Conservation (phyloP, 2,113 vertebrate genomes). For the Triplophysa siluroides region DNA sequence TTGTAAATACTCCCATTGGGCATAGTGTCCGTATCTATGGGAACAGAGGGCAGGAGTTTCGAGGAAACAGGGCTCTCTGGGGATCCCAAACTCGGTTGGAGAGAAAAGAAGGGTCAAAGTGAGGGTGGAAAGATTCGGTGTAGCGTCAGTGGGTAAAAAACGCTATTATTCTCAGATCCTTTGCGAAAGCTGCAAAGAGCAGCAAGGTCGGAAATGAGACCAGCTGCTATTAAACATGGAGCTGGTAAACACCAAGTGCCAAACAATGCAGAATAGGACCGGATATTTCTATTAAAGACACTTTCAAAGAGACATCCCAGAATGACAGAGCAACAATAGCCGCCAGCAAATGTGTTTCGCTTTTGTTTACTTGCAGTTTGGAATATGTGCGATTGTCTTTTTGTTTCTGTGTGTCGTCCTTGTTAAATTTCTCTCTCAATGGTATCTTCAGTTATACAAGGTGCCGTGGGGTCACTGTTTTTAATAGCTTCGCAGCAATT, state of each 20-base stretch:
- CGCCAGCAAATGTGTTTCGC: slow-evolving; percentile 24
- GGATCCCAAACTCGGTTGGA: neutral
- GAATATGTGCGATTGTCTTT: slow-evolving; percentile 55
- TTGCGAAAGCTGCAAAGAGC: slow-evolving; percentile 26
- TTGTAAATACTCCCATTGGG: slow-evolving; percentile 42
- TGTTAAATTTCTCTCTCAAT: slow-evolving; percentile 43
- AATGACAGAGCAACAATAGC: slow-evolving; percentile 23
- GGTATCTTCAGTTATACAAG: slow-evolving; percentile 49
- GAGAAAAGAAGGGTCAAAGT: neutral
- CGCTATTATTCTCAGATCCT: slow-evolving; percentile 37
- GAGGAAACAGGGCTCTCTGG: slow-evolving; percentile 20
- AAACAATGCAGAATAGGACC: slow-evolving; percentile 37
- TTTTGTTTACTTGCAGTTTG: slow-evolving; percentile 50
- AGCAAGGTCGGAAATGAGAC: slow-evolving; percentile 42
- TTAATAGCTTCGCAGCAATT: slow-evolving; percentile 59
- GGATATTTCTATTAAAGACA: slow-evolving; percentile 42
- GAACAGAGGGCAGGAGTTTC: slow-evolving; percentile 16
- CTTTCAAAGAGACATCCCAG: slow-evolving; percentile 13
- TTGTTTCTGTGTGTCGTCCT: slow-evolving; percentile 46
- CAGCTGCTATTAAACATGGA: slow-evolving; percentile 32
- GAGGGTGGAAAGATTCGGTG: slow-evolving; percentile 30
- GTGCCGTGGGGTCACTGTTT: slow-evolving; percentile 56
- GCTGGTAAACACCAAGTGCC: slow-evolving; percentile 42
- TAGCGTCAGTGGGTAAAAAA: neutral
- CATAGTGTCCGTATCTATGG: slow-evolving; percentile 24